Evolutionary conservation across 37 sponge, comb jelly and placozoan species (phyloP).

Genomic region (Haliclona indistincta): DNA sequence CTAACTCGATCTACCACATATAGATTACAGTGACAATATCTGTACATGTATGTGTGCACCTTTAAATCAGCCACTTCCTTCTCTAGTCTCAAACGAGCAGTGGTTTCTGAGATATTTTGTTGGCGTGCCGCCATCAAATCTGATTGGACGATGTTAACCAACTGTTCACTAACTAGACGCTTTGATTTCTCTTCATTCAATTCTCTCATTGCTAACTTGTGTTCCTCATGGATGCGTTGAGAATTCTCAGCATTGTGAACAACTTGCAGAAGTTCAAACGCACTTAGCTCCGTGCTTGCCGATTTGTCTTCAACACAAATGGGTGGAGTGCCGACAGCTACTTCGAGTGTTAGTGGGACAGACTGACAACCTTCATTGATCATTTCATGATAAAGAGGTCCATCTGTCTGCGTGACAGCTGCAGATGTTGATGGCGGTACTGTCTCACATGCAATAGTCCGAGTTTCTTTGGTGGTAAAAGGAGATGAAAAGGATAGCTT

Average conservation of each 20-base stretch:
- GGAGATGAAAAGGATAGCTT: too few relatives aligned
- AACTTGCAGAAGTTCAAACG: background rate
- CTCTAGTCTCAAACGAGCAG: slow-evolving; percentile 53
- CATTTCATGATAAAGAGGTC: too few relatives aligned
- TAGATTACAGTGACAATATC: background rate
- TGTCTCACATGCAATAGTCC: too few relatives aligned
- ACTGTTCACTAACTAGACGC: slow-evolving; percentile 70
- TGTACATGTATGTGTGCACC: slow-evolving; percentile 26
- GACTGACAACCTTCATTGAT: too few relatives aligned
- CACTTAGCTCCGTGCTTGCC: background rate
- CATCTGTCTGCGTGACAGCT: too few relatives aligned
- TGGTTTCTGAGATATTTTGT: slow-evolving; percentile 41
- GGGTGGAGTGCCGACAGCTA: too few relatives aligned
- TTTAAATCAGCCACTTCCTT: slow-evolving; percentile 65
- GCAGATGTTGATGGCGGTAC: too few relatives aligned
- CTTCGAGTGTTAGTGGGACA: too few relatives aligned
- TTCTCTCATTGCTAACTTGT: slow-evolving; percentile 6
- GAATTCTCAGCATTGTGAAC: background rate
- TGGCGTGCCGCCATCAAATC: slow-evolving; percentile 47
- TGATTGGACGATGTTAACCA: slow-evolving; percentile 66
- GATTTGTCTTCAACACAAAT: too few relatives aligned
- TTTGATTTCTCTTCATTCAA: slow-evolving; percentile 71
- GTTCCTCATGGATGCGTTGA: background rate
- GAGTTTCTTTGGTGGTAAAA: too few relatives aligned
- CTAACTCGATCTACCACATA: slow-evolving; percentile 51